Conservation (phyloP, 2,888 invertebrate species). For the Agriopis marginaria region DNA sequence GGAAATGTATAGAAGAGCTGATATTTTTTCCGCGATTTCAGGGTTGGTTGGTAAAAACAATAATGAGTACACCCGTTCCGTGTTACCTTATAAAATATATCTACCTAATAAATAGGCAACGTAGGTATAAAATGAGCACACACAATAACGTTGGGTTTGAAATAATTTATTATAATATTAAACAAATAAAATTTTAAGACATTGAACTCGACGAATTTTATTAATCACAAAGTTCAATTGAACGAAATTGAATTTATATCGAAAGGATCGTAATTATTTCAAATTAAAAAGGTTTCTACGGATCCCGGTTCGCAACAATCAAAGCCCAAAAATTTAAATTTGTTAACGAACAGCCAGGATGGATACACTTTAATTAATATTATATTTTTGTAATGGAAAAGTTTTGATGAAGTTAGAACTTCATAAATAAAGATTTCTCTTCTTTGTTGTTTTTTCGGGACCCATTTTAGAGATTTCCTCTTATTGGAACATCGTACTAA, state of each 20-base stretch:
- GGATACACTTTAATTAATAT: slow-evolving; percentile 46
- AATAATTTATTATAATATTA: slow-evolving; percentile 12
- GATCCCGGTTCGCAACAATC: slow-evolving; percentile 40
- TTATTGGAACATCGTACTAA: slow-evolving; percentile 33
- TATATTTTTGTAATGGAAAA: slow-evolving; percentile 44
- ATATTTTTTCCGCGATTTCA: no score
- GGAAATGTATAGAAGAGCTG: no score
- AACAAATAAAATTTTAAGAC: slow-evolving; percentile 44
- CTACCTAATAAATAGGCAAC: neutral
- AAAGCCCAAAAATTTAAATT: slow-evolving; percentile 44
- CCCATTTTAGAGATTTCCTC: neutral
- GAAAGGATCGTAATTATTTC: slow-evolving; percentile 43
- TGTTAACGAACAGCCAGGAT: slow-evolving; percentile 37
- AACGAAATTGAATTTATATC: slow-evolving; percentile 50
- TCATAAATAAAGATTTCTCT: slow-evolving; percentile 12
- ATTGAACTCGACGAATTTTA: slow-evolving; percentile 43
- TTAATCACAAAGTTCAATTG: slow-evolving; percentile 53
- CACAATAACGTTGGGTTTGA: neutral
- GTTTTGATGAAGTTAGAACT: slow-evolving; percentile 38
- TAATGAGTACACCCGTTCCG: no score
- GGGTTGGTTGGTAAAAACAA: no score
- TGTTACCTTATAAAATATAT: neutral
- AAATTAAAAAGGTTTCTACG: slow-evolving; percentile 40
- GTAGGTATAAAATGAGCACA: neutral
- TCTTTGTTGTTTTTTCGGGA: slow-evolving; percentile 6